These are phyloP conservation scores for Theocolax elegans DNA, from an alignment of 1,140 invertebrate genomes.

Conservation along the genomic window DNA sequence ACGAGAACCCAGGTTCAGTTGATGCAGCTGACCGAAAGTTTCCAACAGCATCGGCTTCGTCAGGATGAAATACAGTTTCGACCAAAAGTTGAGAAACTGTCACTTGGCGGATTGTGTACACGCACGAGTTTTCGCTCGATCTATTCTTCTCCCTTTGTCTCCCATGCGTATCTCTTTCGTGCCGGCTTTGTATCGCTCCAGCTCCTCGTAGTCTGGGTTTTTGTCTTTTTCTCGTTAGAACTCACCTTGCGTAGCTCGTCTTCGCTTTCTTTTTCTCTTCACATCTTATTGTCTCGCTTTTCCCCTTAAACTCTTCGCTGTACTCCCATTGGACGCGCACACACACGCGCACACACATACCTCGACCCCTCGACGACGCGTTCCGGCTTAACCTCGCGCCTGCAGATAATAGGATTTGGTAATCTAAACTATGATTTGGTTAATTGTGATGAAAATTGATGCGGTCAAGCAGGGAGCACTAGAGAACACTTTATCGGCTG, in stretches of 20 bases:
- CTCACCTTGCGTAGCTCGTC: slow-evolving; percentile 26
- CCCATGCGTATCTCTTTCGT: neutral
- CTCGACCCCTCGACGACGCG: no score
- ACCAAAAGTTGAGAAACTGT: neutral
- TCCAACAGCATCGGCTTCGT: no score
- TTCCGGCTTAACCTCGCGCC: slow-evolving; percentile 30
- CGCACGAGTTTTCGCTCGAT: neutral
- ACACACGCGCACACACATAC: neutral
- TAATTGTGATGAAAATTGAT: slow-evolving; percentile 36
- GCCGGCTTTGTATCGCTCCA: neutral
- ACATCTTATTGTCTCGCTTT: neutral
- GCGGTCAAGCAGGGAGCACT: neutral
- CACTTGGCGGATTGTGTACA: no score
- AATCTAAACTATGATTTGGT: slow-evolving; percentile 27
- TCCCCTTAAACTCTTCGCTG: neutral
- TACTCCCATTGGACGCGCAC: neutral
- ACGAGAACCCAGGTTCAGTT: no score
- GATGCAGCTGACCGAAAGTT: no score
- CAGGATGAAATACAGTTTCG: neutral
- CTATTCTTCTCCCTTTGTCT: slow-evolving; percentile 8
- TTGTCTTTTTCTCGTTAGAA: slow-evolving; percentile 33
- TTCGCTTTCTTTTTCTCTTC: slow-evolving; percentile 16
- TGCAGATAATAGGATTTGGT: slow-evolving; percentile 23
- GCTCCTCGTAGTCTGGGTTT: neutral
- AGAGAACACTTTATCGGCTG: neutral